These are phyloP conservation scores for Liasis olivaceus DNA, from an alignment of 2,797 vertebrate genomes.

Conservation along the genomic window DNA sequence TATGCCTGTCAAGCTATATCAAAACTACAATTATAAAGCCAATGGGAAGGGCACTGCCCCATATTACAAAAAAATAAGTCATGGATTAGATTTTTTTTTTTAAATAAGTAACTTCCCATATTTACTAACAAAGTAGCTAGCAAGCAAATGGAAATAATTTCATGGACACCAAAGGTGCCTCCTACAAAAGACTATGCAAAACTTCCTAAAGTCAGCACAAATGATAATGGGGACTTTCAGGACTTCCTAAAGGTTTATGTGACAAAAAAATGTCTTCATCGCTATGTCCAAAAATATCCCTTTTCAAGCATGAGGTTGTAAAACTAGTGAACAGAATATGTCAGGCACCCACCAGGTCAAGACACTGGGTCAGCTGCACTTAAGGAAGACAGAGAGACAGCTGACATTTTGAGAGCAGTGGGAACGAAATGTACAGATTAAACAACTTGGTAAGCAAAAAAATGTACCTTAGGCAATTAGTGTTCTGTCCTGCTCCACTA, in stretches of 20 bases:
- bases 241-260: constrained; percentile 6
- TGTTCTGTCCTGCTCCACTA: constrained; percentile 52
- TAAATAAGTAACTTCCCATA: background rate
- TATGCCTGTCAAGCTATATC: background rate
- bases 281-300: background rate
- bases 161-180: accelerated
- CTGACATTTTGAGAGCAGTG: constrained; percentile 26
- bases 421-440: constrained; percentile 55
- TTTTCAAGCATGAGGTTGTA: constrained; percentile 7
- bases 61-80: background rate
- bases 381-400: constrained; percentile 37
- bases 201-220: background rate
- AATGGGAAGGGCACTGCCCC: background rate
- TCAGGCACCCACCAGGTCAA: constrained; percentile 22
- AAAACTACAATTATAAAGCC: background rate
- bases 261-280: background rate
- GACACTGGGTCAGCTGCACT: background rate
- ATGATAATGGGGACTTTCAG: background rate
- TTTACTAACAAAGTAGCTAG: background rate
- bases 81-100: background rate
- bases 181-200: background rate
- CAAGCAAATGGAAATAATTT: constrained; percentile 1
- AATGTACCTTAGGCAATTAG: constrained; percentile 50
- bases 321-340: background rate
- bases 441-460: constrained; percentile 49